phyloP scores from a whole-genome alignment of 2,888 invertebrate species.

The Oligia fasciuncula region DNA sequence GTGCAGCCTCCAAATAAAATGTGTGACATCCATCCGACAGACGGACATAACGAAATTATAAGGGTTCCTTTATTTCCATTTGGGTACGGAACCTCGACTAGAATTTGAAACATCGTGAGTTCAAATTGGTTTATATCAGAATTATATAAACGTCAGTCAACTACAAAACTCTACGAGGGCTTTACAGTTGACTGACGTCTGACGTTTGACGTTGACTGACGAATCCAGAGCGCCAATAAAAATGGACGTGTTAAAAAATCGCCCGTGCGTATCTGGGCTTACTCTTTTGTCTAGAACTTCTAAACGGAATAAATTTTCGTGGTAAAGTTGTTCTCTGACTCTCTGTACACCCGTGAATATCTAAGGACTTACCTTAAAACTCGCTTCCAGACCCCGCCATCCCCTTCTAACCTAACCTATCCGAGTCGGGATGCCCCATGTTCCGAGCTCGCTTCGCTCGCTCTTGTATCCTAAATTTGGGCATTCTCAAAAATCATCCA shows the following conservation, averaged over 20 bases:
- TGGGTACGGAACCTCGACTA: not conserved
- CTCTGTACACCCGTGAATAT: not conserved
- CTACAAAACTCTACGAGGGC: not conserved
- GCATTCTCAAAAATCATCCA: too few species aligned
- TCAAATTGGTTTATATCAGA: not conserved
- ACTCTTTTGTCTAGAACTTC: not conserved
- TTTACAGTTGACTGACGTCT: not conserved
- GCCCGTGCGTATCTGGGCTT: not conserved
- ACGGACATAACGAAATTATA: not conserved
- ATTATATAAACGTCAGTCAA: conserved; percentile 16
- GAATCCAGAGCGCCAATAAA: not conserved
- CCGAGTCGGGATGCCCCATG: too few species aligned
- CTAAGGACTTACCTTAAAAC: too few species aligned
- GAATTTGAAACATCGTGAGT: conserved; percentile 7
- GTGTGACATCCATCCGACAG: not conserved
- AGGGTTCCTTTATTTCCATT: not conserved
- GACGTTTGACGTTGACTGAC: not conserved
- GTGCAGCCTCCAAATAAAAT: not conserved
- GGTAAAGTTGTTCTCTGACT: not conserved
- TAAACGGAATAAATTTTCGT: not conserved
- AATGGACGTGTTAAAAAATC: not conserved
- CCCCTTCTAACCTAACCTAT: too few species aligned
- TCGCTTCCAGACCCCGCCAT: too few species aligned
- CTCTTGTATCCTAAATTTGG: too few species aligned
- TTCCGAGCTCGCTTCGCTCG: too few species aligned